Evolutionary conservation across 1,140 invertebrate genomes (phyloP).

Genomic region (Euwallacea similis): DNA sequence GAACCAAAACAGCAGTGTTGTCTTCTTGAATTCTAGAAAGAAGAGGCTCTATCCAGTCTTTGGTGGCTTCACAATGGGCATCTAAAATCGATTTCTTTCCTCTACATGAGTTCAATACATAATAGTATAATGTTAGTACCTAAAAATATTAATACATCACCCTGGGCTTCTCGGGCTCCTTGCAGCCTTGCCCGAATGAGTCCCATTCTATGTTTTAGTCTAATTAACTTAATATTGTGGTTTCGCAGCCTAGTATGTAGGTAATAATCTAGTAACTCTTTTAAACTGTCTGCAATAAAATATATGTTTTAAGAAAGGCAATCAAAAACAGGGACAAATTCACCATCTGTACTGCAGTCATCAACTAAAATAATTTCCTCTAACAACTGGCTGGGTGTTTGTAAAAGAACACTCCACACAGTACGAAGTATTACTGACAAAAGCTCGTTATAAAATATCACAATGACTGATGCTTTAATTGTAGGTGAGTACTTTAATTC

Average conservation of each 20-base stretch:
- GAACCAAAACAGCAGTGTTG: slow-evolving; percentile 77
- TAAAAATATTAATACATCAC: slow-evolving; percentile 78
- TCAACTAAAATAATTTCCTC: slow-evolving; percentile 89
- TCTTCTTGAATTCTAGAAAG: slow-evolving; percentile 82
- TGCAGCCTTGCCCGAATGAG: slow-evolving; percentile 82
- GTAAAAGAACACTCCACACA: slow-evolving; percentile 84
- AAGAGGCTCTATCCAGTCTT: slow-evolving; percentile 84
- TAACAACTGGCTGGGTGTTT: slow-evolving; percentile 67
- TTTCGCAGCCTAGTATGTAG: slow-evolving; percentile 66
- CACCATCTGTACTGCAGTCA: slow-evolving; percentile 80
- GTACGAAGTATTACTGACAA: slow-evolving; percentile 82
- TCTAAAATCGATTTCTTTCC: slow-evolving; percentile 56
- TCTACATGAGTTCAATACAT: not conserved
- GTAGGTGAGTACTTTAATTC: slow-evolving; percentile 58
- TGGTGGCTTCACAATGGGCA: slow-evolving; percentile 91
- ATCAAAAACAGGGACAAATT: slow-evolving; percentile 16
- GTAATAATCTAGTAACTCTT: slow-evolving; percentile 77
- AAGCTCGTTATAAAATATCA: slow-evolving; percentile 91
- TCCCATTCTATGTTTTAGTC: slow-evolving; percentile 75
- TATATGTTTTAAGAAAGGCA: not conserved
- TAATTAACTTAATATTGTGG: slow-evolving; percentile 73
- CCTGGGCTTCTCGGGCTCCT: slow-evolving; percentile 75
- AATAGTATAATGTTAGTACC: slow-evolving; percentile 2
- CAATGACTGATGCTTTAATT: slow-evolving; percentile 70
- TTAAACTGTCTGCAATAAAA: slow-evolving; percentile 64